These are phyloP conservation scores for Drosophila persimilis DNA, from an alignment of 1,140 invertebrate genomes.

Conservation along the genomic window DNA sequence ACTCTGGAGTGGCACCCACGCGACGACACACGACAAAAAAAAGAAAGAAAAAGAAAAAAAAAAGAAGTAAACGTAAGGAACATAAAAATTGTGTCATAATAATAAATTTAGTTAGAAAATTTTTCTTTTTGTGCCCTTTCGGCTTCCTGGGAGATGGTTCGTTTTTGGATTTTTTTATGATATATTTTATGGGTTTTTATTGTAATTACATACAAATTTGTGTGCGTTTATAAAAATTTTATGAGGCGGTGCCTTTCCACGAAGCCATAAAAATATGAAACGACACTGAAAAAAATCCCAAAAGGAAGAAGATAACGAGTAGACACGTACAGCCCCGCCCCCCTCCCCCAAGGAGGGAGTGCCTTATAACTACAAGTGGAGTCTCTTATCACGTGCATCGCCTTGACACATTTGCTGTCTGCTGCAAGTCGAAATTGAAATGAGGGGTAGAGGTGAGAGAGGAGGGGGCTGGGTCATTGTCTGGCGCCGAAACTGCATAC, in stretches of 20 bases:
- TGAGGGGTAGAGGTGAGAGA: conserved; percentile 10
- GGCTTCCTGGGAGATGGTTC: conserved; percentile 46
- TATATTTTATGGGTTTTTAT: conserved; percentile 76
- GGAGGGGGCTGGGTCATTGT: conserved; percentile 38
- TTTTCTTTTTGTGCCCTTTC: conserved; percentile 31
- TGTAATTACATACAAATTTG: conserved; percentile 77
- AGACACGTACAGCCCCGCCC: conserved; percentile 34
- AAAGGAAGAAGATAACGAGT: conserved; percentile 30
- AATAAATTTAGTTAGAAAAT: conserved; percentile 66
- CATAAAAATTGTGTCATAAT: conserved; percentile 77
- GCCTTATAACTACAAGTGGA: conserved; percentile 6
- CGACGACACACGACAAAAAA: conserved; percentile 26
- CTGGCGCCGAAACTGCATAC: conserved; percentile 44
- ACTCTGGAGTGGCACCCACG: conserved; percentile 6
- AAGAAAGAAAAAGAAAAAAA: background rate
- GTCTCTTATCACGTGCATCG: conserved; percentile 50
- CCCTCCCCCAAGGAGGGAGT: conserved; percentile 35
- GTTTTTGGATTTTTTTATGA: conserved; percentile 65
- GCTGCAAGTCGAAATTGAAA: conserved; percentile 25
- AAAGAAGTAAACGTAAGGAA: conserved; percentile 37
- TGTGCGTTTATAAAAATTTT: conserved; percentile 61
- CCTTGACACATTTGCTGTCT: conserved; percentile 37
- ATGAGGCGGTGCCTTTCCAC: conserved; percentile 55
- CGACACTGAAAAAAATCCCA: conserved; percentile 37
- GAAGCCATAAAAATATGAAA: conserved; percentile 78